phyloP scores from a whole-genome alignment of 53 echinoderm and acorn worm genomes.

The Arbacia lixula region DNA sequence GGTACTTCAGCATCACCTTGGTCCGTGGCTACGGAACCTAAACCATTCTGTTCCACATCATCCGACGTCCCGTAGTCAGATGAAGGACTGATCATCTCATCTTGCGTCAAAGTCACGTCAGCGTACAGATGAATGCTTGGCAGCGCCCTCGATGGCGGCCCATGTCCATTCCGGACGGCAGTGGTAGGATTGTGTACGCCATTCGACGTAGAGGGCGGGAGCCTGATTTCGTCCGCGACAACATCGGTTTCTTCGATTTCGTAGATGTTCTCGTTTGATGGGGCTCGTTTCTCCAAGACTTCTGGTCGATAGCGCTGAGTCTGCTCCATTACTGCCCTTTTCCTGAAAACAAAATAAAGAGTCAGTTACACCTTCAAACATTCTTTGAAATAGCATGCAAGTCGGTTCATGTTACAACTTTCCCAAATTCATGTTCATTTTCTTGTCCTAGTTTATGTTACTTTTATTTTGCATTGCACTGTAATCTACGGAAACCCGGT shows the following conservation, averaged over 20 bases:
- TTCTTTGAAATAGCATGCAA: no score
- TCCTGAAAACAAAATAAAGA: not conserved
- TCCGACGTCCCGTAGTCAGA: slow-evolving; percentile 15
- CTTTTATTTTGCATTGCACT: no score
- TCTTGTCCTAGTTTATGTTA: no score
- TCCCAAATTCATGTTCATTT: no score
- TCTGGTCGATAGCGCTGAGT: not conserved
- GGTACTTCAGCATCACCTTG: not conserved
- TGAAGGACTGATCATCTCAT: slow-evolving; percentile 22
- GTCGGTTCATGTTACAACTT: no score
- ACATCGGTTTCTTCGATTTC: slow-evolving; percentile 6
- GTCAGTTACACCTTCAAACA: no score
- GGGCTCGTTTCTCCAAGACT: not conserved
- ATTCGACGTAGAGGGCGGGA: not conserved
- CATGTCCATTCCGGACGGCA: not conserved
- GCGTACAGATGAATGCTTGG: slow-evolving; percentile 32
- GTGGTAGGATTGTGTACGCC: not conserved
- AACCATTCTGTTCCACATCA: no score
- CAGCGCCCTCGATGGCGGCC: not conserved
- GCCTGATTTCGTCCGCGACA: not conserved
- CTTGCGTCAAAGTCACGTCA: not conserved
- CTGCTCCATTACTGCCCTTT: not conserved
- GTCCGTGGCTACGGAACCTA: no score
- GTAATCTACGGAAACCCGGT: no score
- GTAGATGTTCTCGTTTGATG: slow-evolving; percentile 15